phyloP scores from a whole-genome alignment of 2,113 vertebrate genomes.

The Procavia capensis region DNA sequence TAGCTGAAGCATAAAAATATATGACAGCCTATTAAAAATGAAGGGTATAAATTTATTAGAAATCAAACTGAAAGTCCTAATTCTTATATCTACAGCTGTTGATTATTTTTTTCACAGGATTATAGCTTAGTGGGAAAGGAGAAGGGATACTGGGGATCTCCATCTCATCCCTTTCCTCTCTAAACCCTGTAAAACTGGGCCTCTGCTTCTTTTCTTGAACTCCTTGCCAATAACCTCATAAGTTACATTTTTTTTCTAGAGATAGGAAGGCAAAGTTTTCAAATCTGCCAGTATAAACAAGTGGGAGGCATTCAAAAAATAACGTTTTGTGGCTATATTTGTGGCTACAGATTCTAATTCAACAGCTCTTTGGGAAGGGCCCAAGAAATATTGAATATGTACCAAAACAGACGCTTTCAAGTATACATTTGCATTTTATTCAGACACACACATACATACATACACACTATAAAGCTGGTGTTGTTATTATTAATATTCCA shows the following conservation, averaged over 20 bases:
- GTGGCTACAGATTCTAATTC: background rate
- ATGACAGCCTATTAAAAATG: background rate
- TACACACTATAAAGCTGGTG: background rate
- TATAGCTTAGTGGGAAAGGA: background rate
- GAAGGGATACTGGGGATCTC: background rate
- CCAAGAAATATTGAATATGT: background rate
- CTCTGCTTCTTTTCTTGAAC: background rate
- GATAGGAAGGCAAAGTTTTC: background rate
- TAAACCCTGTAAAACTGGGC: background rate
- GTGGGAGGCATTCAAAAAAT: background rate
- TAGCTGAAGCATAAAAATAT: slow-evolving; percentile 6
- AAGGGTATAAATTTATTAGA: background rate
- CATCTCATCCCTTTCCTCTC: background rate
- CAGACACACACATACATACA: background rate
- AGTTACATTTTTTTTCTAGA: background rate
- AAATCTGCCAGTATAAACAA: background rate
- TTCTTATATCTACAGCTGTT: background rate
- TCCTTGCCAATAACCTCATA: slow-evolving; percentile 22
- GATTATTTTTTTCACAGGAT: slow-evolving; percentile 20
- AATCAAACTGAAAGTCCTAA: background rate
- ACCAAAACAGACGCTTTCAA: background rate
- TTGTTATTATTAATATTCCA: background rate
- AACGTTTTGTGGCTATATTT: background rate
- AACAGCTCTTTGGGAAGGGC: background rate
- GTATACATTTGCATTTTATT: slow-evolving; percentile 18